A percentile compares a stretch with the other conserved stretches of the same genome.
Conservation (phyloP, 1,140 invertebrate genomes). For the Dendrolimus kikuchii region DNA sequence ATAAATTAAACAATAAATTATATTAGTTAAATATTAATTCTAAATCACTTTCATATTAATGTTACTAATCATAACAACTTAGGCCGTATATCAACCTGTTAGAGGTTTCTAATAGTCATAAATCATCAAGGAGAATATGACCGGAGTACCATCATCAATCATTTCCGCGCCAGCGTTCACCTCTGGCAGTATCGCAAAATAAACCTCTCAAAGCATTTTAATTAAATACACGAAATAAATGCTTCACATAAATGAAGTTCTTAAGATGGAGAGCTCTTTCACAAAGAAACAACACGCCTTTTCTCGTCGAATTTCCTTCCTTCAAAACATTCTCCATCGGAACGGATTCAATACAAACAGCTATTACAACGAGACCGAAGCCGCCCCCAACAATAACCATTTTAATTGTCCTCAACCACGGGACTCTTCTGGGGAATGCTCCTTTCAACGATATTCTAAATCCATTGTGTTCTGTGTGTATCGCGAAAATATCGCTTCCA, state of each 20-base stretch:
- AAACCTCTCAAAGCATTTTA: conserved; percentile 25
- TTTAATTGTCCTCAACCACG: conserved; percentile 56
- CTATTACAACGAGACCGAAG: conserved; percentile 36
- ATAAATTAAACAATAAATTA: too few species aligned
- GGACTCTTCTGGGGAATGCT: conserved; percentile 45
- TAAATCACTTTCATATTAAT: too few species aligned
- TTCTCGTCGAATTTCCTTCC: conserved; percentile 44
- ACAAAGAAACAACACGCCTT: conserved; percentile 43
- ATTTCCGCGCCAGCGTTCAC: conserved; percentile 11
- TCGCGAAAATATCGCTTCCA: conserved; percentile 66
- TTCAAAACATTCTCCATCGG: conserved; percentile 52
- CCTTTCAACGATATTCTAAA: conserved; percentile 59
- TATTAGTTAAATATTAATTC: too few species aligned
- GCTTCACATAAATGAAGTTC: conserved; percentile 38
- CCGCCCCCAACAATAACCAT: conserved; percentile 51
- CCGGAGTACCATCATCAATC: conserved; percentile 16
- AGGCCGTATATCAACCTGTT: too few species aligned
- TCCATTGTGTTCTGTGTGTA: conserved; percentile 58
- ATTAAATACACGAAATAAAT: conserved; percentile 50
- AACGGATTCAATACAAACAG: conserved; percentile 49
- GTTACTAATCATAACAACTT: too few species aligned
- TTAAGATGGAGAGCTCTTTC: conserved; percentile 32
- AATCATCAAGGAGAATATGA: conserved; percentile 9
- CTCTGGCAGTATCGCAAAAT: conserved; percentile 8
- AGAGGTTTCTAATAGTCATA: neutral